Percentiles rank a stretch among this genome's conserved stretches.
These are phyloP conservation scores for Hydropsyche tenuis DNA, from an alignment of 1,140 invertebrate species.

Conservation along the genomic window DNA sequence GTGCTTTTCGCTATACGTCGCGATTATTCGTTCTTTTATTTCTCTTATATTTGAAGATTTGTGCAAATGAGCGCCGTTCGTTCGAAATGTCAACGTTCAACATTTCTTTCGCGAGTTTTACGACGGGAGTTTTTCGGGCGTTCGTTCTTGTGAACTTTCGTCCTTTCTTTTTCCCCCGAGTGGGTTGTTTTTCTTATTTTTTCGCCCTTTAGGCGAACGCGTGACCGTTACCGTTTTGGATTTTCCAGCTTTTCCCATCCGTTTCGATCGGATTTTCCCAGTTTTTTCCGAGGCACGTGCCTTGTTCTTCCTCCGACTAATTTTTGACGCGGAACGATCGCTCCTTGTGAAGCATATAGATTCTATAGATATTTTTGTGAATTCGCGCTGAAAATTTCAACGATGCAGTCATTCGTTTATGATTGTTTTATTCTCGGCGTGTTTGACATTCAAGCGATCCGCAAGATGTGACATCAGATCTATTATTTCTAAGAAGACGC, in stretches of 20 bases:
- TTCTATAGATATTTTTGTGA: too few species aligned
- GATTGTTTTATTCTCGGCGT: too few species aligned
- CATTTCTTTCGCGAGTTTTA: constrained; percentile 25
- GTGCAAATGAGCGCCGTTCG: not conserved
- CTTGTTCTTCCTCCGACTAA: not conserved
- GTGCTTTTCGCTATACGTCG: too few species aligned
- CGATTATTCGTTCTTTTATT: not conserved
- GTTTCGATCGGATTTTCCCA: not conserved
- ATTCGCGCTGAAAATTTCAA: too few species aligned
- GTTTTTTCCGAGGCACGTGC: not conserved
- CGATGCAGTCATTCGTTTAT: too few species aligned
- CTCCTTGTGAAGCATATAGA: too few species aligned
- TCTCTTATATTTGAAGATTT: not conserved
- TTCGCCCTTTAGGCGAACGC: not conserved
- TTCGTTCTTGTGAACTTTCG: constrained; percentile 14
- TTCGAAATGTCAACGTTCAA: constrained; percentile 31
- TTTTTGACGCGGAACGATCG: too few species aligned
- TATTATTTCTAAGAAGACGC: too few species aligned
- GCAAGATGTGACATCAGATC: too few species aligned
- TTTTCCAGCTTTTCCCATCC: not conserved
- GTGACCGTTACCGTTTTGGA: constrained; percentile 3
- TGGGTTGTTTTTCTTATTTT: too few species aligned
- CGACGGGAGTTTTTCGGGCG: constrained; percentile 17
- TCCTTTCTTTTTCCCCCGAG: too few species aligned
- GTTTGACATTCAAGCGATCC: too few species aligned